These are phyloP conservation scores for Pristionchus exspectatus DNA, from an alignment of 2,888 invertebrate species.

Conservation along the genomic window DNA sequence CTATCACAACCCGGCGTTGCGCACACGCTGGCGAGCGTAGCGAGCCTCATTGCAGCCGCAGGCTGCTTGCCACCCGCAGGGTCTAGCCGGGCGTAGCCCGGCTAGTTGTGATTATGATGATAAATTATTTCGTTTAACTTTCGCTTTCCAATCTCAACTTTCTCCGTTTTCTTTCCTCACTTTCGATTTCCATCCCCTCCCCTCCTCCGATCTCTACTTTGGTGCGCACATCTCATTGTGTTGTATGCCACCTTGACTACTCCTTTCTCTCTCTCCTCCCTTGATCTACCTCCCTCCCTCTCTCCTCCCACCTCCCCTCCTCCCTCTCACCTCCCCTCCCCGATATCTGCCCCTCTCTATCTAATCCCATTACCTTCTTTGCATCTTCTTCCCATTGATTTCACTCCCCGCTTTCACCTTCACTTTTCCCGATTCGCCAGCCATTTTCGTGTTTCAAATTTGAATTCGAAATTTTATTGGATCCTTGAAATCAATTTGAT, in stretches of 20 bases:
- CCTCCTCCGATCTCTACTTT: slow-evolving; percentile 21
- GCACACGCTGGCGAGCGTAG: no score
- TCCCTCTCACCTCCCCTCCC: background rate
- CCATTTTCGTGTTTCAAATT: background rate
- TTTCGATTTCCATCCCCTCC: slow-evolving; percentile 35
- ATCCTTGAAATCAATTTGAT: background rate
- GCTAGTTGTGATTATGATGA: slow-evolving; percentile 28
- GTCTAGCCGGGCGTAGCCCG: no score
- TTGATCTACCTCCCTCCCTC: slow-evolving; percentile 18
- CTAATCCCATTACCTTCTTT: slow-evolving; percentile 47
- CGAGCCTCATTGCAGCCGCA: no score
- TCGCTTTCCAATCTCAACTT: slow-evolving; percentile 43
- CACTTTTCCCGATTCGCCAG: slow-evolving; percentile 18
- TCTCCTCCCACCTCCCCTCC: background rate
- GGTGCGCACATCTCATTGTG: slow-evolving; percentile 35
- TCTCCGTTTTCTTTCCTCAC: slow-evolving; percentile 16
- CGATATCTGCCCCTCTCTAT: slow-evolving; percentile 34
- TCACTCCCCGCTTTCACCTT: slow-evolving; percentile 9
- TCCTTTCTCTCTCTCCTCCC: slow-evolving; percentile 29
- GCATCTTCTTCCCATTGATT: slow-evolving; percentile 43
- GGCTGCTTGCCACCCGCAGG: no score
- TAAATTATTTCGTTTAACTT: background rate
- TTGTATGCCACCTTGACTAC: slow-evolving; percentile 14
- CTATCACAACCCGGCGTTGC: no score
- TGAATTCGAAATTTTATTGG: background rate